These are phyloP conservation scores for Salarias fasciatus DNA, from an alignment of 2,797 vertebrate species.

Conservation along the genomic window DNA sequence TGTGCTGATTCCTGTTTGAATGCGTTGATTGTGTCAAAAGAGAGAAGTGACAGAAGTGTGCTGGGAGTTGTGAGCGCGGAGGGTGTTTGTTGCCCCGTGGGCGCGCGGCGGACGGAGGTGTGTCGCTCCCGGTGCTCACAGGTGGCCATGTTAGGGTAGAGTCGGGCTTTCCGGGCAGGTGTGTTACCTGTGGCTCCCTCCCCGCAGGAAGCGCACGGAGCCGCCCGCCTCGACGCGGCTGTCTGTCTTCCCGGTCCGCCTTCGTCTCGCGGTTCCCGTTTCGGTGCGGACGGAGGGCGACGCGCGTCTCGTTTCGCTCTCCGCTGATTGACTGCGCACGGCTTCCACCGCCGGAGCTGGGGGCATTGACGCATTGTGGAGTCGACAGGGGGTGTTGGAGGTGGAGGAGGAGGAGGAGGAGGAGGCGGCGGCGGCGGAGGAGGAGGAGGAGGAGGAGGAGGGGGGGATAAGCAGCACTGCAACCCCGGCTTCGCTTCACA, in stretches of 20 bases:
- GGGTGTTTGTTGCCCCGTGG: too few relatives aligned
- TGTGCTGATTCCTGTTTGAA: too few relatives aligned
- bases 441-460: too few relatives aligned
- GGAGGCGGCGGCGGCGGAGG: too few relatives aligned
- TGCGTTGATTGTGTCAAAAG: too few relatives aligned
- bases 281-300: constrained; percentile 43
- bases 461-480: constrained; percentile 53
- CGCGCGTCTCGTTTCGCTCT: constrained; percentile 71
- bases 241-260: not conserved
- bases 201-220: constrained; percentile 39
- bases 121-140: constrained; percentile 9
- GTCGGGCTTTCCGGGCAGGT: constrained; percentile 70
- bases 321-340: constrained; percentile 71
- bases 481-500: constrained; percentile 72
- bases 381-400: constrained; percentile 61
- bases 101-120: too few relatives aligned
- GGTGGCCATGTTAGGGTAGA: constrained; percentile 60
- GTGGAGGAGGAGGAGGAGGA: too few relatives aligned
- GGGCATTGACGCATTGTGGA: constrained; percentile 79
- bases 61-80: too few relatives aligned
- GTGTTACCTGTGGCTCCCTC: constrained; percentile 78
- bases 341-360: constrained; percentile 64
- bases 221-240: too few relatives aligned
- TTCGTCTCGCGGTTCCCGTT: not conserved
- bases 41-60: too few relatives aligned